Evolutionary conservation across 2,797 vertebrate species (phyloP), one percentile per base, ranked within the genome.

Genomic region (Bucorvus abyssinicus): DNA sequence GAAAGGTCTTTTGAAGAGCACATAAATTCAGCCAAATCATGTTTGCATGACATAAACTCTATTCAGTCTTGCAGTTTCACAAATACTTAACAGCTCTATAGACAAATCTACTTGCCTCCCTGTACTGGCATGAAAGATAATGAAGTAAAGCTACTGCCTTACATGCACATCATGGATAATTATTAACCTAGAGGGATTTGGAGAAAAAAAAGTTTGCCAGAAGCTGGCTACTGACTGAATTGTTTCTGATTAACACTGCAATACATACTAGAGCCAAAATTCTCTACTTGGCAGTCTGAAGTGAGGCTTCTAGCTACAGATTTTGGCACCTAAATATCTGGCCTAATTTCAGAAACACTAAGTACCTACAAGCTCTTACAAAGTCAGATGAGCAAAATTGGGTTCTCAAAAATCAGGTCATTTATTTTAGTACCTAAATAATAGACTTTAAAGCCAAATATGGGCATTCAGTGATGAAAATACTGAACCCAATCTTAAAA

Each of bases 191-290:
- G 18, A 50, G 27, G 29, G 40, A 84, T 69, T 34, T 27, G 36
- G 50, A 73, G 21, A 14, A 20, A 30, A 64, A 68, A 49, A 22
- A 14, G 14, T 80, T 75, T 84, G 32, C 55, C 80, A 91, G 61
- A 92, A 90, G 63, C 69, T 93, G 65, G 17, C 44, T 78, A 65
- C 26, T n/a, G 52, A 56, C 40, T 90, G 59, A 94, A 89, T 87
- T 55, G 20, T 52, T 95, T 90, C 69, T 69, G 74, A 93, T 76
- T 76, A 93, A 92, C 22, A 47, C 63, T 78, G 45, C 38, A 94
- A 85, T 36, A 85, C 0, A 91, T 15, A 86, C 50, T 60, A 40
- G 55, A 81, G 52, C 30, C 67, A 84, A 89, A 89, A 90, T 76
- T 87, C 30, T 87, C 69, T 59, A 55, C 30, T 74, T 83, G 30